These are phyloP conservation scores for Choloepus hoffmanni DNA, from an alignment of 2,113 vertebrate genomes.

Conservation along the genomic window DNA sequence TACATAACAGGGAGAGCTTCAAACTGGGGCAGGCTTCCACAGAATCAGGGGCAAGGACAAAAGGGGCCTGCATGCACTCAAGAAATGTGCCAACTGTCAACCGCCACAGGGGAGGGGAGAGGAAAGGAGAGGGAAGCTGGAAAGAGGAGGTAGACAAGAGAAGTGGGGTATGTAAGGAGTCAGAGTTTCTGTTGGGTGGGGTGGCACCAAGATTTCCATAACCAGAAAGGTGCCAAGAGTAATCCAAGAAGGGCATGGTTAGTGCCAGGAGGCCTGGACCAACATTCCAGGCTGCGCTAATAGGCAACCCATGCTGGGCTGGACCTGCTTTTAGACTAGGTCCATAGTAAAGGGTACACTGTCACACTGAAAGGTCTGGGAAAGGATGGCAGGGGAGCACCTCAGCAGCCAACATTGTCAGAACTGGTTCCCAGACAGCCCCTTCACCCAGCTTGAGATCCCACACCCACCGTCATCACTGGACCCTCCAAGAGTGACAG, in stretches of 20 bases:
- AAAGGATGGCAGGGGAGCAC: not conserved
- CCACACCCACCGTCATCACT: not conserved
- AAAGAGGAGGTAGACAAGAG: not conserved
- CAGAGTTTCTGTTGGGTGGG: slow-evolving; percentile 41
- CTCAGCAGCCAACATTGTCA: not conserved
- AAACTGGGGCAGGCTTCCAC: slow-evolving; percentile 56
- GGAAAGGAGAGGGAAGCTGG: not conserved
- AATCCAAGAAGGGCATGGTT: slow-evolving; percentile 31
- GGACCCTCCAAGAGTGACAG: not conserved
- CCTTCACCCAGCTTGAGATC: not conserved
- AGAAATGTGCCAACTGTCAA: slow-evolving; percentile 12
- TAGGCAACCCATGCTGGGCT: not conserved
- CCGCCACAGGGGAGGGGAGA: not conserved
- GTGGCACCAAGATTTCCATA: slow-evolving; percentile 8
- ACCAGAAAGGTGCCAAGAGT: slow-evolving; percentile 43
- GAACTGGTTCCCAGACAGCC: not conserved
- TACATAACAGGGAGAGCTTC: slow-evolving; percentile 51
- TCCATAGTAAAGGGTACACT: not conserved
- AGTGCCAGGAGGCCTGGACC: slow-evolving; percentile 36
- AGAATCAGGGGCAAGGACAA: not conserved
- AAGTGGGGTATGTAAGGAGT: not conserved
- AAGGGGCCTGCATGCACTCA: slow-evolving; percentile 12
- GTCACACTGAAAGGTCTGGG: not conserved
- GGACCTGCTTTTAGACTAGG: not conserved
- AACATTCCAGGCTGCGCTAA: not conserved